Conservation (phyloP, 2,797 vertebrate genomes). For the Sebastes umbrosus region DNA sequence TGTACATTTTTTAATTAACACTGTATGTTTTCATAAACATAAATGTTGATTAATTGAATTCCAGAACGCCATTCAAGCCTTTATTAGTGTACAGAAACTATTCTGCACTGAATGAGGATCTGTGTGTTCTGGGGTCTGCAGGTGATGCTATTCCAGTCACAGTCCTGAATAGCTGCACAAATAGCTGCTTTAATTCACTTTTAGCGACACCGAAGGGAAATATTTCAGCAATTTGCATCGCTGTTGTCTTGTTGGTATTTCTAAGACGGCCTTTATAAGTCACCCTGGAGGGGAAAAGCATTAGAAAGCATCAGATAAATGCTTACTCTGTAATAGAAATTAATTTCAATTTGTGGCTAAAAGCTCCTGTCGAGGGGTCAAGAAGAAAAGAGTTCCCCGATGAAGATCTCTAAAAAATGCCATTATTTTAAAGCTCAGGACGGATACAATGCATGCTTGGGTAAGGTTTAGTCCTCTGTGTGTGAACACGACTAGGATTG, state of each 20-base stretch:
- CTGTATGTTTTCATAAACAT: neutral
- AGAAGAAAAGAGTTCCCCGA: neutral
- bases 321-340: neutral
- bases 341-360: neutral
- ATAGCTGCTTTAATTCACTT: slow-evolving; percentile 27
- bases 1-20: slow-evolving; percentile 26
- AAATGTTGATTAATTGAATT: slow-evolving; percentile 27
- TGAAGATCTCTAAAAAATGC: neutral
- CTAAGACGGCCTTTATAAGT: neutral
- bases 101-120: neutral
- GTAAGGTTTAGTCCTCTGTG: neutral
- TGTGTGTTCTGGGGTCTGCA: neutral
- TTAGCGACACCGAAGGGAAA: neutral
- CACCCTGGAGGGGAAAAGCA: neutral
- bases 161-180: slow-evolving; percentile 22
- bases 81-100: neutral
- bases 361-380: neutral
- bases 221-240: neutral
- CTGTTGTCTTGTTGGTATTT: slow-evolving; percentile 2
- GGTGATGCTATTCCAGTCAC: slow-evolving; percentile 1
- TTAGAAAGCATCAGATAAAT: neutral
- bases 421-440: neutral
- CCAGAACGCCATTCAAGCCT: neutral
- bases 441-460: neutral
- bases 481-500: neutral